A percentile compares a stretch with the other conserved stretches of the same genome.
Evolutionary conservation across 2,888 invertebrate species (phyloP).

Genomic region (Trichogramma evanescens): DNA sequence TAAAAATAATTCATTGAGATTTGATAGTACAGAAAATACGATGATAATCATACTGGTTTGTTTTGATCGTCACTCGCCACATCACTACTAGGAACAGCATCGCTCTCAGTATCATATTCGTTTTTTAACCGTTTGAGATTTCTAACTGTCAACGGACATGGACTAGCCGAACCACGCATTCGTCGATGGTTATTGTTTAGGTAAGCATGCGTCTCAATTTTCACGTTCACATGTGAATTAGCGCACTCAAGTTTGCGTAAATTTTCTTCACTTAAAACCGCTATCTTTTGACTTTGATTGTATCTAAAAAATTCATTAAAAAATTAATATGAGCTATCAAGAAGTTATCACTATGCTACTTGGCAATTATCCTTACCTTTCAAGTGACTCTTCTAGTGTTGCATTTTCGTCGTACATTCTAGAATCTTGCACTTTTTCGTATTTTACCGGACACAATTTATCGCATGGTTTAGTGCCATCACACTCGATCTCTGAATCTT

Average conservation of each 20-base stretch:
- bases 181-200: conserved; percentile 39
- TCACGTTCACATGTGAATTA: conserved; percentile 31
- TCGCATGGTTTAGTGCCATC: conserved; percentile 36
- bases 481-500: conserved; percentile 38
- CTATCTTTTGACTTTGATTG: conserved; percentile 37
- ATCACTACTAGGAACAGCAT: conserved; percentile 41
- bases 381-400: conserved; percentile 41
- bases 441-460: conserved; percentile 39
- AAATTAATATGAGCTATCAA: too few species aligned
- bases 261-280: conserved; percentile 39
- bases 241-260: conserved; percentile 35
- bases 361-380: conserved; percentile 20
- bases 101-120: conserved; percentile 49
- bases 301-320: conserved; percentile 24
- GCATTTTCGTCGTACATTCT: conserved; percentile 43
- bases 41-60: conserved; percentile 12
- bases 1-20: too few species aligned
- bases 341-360: too few species aligned
- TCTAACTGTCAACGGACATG: conserved; percentile 34
- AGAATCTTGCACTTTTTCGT: conserved; percentile 40
- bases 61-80: conserved; percentile 39
- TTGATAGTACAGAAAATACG: too few species aligned
- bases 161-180: conserved; percentile 39
- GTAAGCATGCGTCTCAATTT: conserved; percentile 33
- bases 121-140: conserved; percentile 52